Base-by-base conservation (phyloP, 2,888 invertebrate species). In the Helobdella robusta region DNA sequence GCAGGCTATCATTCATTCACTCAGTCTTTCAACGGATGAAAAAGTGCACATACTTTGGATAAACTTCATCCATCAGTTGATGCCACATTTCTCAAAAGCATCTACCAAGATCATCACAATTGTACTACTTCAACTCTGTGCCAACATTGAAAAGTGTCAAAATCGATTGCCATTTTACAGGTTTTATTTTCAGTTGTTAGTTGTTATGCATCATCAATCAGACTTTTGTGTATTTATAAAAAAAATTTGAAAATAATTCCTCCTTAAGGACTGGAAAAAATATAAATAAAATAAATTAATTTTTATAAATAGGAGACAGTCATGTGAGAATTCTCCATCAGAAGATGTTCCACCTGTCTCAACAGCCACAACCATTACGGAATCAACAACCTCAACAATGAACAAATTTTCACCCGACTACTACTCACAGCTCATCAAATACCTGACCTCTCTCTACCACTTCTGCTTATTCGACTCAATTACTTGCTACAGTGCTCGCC, bases 61-160 rank as follows among this genome's bases (percentile, higher is more conserved):
- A 36, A 85, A 87, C 68, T 83, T 90, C 77, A 85, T 90, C 8
- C 87, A 88, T 0, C 85, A 87, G 30, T 86, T 89, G 64, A 80
- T 91, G 46, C 90, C 89, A 11, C 89, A 87, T 77, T 85, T 89
- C 77, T 78, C 86, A 48, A 84, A 86, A 54, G 86, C 88, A 11
- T 80, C 90, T 18, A 86, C 88, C 25, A 86, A 86, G 71, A 85
- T 89, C 65, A 86, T 88, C 0, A 85, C 88, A 58, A 86, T 86
- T 70, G 86, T 89, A 0, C 86, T 89, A 50, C 86, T 87, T 73
- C 89, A 89, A 75, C 80, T 91, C 62, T 88, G 88, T 76, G 83
- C 83, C 69, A 89, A 90, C 75, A 83, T 91, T 59, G 89, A 89
- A 32, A n/a, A 62, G 20, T 50, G 28, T 56, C 30, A 56, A 56